Evolutionary conservation across 1,140 invertebrate genomes (phyloP), one percentile per base, ranked within the genome.

Genomic region (Formica exsecta): DNA sequence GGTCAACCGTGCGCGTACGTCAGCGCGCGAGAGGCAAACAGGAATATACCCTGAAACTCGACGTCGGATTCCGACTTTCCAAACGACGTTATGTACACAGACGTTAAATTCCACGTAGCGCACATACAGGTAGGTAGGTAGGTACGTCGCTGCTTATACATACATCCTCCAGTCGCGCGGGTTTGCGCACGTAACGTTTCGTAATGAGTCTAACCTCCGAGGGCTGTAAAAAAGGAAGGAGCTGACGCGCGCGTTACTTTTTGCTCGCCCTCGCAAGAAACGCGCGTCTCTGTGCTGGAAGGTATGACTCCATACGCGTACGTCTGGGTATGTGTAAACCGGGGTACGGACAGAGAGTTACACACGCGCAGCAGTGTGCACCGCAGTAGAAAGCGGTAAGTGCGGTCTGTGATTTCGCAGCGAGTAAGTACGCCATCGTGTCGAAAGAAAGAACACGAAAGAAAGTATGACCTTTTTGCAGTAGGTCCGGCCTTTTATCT

Each of bases 171-270:
- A 44, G 84, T 64, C 22, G 57, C 48, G n/a, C 48, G 25, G 62
- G 86, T 87, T 89, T 90, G 86, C 81, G 65, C 86, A 88, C 76
- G 86, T 85, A 89, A 90, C 88, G 86, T 90, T 87, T 77, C 71
- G 88, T 90, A 90, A 90, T 86, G 89, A 90, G 88, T 88, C 81
- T 86, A 90, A 90, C 81, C 89, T 83, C 66, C 61, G 74, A 73
- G 59, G 79, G 73, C 41, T 25, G 73, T 87, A 90, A 90, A 90
- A 90, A 90, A 88, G 86, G 38, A 83, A 88, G 66, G 54, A 74
- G 83, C 86, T 81, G 89, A 90, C 89, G 88, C 62, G 76, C 61
- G 44, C 76, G 64, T 54, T 83, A 85, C 70, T 90, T 86, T 83
- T 89, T 90, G 64, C 81, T 48, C 57, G 65, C 75, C 38, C 75